These are phyloP conservation scores for Andrena trimmerana DNA, from an alignment of 2,888 invertebrate genomes.

Conservation along the genomic window DNA sequence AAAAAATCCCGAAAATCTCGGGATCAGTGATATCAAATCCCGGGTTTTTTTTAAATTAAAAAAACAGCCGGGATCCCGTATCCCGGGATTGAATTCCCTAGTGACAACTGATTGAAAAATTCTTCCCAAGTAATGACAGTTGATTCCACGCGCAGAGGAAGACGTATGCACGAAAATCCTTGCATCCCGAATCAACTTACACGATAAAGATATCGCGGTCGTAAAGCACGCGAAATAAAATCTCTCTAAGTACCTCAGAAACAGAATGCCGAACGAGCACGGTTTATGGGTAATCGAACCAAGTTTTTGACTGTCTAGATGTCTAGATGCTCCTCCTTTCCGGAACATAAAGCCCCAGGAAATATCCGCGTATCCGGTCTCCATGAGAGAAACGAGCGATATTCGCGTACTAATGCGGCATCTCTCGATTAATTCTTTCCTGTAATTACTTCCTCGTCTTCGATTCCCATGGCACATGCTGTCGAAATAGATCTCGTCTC, in stretches of 20 bases:
- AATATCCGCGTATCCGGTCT: constrained; percentile 50
- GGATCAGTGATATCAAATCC: no score
- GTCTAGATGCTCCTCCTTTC: constrained; percentile 75
- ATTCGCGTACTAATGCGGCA: constrained; percentile 14
- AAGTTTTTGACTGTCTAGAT: constrained; percentile 78
- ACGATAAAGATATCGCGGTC: constrained; percentile 65
- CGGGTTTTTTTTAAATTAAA: no score
- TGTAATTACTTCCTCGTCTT: neutral
- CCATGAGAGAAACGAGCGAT: neutral
- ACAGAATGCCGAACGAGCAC: constrained; percentile 76
- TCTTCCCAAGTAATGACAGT: neutral
- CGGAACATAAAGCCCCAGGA: constrained; percentile 73
- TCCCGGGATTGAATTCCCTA: no score
- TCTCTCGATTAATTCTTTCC: constrained; percentile 15
- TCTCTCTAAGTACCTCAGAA: constrained; percentile 74
- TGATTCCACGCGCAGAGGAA: neutral
- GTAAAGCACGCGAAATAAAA: constrained; percentile 77
- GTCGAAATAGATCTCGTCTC: neutral
- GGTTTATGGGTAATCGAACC: constrained; percentile 79
- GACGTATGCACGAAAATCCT: constrained; percentile 48
- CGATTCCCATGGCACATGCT: neutral
- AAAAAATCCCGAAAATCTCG: no score
- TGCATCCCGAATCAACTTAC: constrained; percentile 50
- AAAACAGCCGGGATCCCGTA: no score
- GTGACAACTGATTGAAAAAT: neutral